Conservation (phyloP, 2,113 vertebrate species). For the Rhadina sibilatrix region DNA sequence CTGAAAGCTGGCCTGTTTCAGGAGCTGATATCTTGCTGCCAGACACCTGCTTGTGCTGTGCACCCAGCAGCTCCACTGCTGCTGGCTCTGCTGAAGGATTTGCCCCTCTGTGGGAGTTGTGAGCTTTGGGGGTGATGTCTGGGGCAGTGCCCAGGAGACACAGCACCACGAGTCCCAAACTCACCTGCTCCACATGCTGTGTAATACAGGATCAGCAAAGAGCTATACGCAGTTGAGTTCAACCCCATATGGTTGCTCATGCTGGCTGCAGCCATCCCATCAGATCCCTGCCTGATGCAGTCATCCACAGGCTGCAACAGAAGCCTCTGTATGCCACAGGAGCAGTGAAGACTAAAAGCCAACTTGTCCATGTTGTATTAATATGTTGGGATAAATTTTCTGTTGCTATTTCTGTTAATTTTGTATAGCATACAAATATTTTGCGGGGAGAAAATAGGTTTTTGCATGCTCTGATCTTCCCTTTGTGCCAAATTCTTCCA, state of each 20-base stretch:
- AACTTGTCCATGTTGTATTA: neutral
- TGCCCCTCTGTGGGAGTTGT: neutral
- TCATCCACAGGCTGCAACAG: neutral
- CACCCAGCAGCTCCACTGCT: accelerated
- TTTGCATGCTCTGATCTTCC: neutral
- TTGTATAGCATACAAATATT: neutral
- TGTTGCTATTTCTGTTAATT: neutral
- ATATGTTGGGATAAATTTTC: neutral
- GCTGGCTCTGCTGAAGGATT: neutral
- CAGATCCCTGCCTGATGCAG: neutral
- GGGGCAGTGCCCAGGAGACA: neutral
- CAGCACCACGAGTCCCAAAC: accelerated
- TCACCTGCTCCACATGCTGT: accelerated
- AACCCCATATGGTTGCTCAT: accelerated
- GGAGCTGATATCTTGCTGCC: neutral
- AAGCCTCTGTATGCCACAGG: accelerated
- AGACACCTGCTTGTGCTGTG: neutral
- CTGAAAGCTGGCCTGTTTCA: neutral
- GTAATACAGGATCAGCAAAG: neutral
- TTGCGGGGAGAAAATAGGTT: neutral
- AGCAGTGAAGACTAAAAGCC: neutral
- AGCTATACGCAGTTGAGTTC: neutral
- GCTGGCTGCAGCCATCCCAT: neutral
- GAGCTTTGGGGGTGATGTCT: neutral
- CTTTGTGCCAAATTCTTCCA: neutral